Evolutionary conservation across 2,113 vertebrate genomes (phyloP).

Genomic region (Cheilinus undulatus): DNA sequence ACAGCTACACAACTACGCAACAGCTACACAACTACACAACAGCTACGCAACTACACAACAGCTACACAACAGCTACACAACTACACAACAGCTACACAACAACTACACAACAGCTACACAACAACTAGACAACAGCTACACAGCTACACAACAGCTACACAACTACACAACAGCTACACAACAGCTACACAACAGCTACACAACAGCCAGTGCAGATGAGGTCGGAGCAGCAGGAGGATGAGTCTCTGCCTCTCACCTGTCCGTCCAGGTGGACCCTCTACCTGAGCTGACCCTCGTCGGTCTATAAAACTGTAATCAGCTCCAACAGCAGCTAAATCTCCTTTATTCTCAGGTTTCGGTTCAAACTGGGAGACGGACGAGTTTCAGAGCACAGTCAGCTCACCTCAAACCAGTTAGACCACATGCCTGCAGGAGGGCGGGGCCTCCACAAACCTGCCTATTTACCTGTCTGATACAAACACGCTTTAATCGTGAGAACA

Average conservation of each 20-base stretch:
- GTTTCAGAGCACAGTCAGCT: not conserved
- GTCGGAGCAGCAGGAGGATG: not conserved
- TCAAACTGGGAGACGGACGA: not conserved
- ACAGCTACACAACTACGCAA: not conserved
- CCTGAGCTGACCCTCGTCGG: not conserved
- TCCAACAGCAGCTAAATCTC: not conserved
- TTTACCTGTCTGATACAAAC: not conserved
- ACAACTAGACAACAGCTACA: too few species aligned
- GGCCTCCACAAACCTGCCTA: constrained; percentile 14
- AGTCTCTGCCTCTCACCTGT: constrained; percentile 20
- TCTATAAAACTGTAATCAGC: too few species aligned
- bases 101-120: not conserved
- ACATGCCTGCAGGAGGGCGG: constrained; percentile 62
- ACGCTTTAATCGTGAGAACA: too few species aligned
- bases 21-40: not conserved
- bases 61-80: constrained; percentile 17
- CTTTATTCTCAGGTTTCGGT: not conserved
- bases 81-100: not conserved
- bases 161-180: constrained; percentile 38
- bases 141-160: not conserved
- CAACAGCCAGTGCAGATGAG: too few species aligned
- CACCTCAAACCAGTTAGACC: constrained; percentile 72
- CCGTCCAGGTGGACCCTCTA: not conserved
- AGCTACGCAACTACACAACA: constrained; percentile 24
- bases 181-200: constrained; percentile 28